Evolutionary conservation across 2,113 vertebrate species (phyloP).

Genomic region (Etheostoma cragini): DNA sequence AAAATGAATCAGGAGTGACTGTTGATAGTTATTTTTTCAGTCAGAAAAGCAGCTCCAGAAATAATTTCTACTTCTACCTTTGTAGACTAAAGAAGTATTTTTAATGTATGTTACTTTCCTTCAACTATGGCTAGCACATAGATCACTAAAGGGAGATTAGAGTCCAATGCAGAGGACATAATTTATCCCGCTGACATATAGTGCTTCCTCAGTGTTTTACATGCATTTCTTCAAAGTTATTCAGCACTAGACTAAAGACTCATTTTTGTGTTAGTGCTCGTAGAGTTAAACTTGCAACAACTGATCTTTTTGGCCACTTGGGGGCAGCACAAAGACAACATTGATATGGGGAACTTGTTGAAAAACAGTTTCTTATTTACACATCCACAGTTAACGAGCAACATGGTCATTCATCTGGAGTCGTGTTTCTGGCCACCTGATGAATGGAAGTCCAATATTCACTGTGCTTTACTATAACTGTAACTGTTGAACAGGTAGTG

Average conservation of each 20-base stretch:
- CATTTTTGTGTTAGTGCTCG: neutral
- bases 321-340: neutral
- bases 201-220: constrained; percentile 34
- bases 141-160: constrained; percentile 29
- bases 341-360: neutral
- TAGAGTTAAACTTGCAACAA: neutral
- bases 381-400: neutral
- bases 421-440: neutral
- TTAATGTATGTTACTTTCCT: too few species aligned
- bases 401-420: neutral
- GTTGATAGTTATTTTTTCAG: neutral
- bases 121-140: constrained; percentile 22
- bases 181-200: constrained; percentile 28
- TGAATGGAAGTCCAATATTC: neutral
- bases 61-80: neutral
- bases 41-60: neutral
- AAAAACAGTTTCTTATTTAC: neutral
- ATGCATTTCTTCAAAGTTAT: constrained; percentile 31
- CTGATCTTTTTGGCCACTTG: neutral
- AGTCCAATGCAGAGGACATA: constrained; percentile 15
- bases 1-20: too few species aligned
- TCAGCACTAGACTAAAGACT: neutral
- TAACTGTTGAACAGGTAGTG: too few species aligned
- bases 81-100: neutral
- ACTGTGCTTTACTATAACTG: neutral